These are phyloP conservation scores for Limnephilus auricula DNA, from an alignment of 2,888 invertebrate species.

Conservation along the genomic window DNA sequence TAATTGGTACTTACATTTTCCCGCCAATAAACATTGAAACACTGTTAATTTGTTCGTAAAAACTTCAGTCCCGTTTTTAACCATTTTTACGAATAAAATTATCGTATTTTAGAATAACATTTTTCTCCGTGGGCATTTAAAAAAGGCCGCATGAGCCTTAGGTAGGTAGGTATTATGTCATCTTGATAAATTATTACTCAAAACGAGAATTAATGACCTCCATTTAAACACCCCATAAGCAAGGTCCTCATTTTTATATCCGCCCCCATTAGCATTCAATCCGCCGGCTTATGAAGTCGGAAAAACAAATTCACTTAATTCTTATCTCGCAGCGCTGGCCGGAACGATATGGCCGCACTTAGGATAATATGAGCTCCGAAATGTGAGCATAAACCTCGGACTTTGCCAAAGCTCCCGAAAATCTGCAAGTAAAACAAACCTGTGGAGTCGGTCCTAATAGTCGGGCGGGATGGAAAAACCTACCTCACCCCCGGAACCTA, in stretches of 20 bases:
- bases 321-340: slow-evolving; percentile 17
- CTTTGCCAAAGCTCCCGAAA: slow-evolving; percentile 52
- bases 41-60: too few species aligned
- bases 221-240: background rate
- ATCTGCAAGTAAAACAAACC: slow-evolving; percentile 64
- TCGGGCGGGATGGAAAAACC: background rate
- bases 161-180: background rate
- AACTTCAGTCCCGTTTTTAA: too few species aligned
- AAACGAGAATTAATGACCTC: background rate
- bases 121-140: background rate
- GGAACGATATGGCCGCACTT: background rate
- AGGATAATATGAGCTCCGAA: slow-evolving; percentile 31
- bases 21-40: too few species aligned
- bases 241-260: slow-evolving; percentile 10
- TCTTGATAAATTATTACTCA: background rate
- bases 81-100: too few species aligned
- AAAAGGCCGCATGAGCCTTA: background rate
- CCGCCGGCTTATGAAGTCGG: slow-evolving; percentile 11
- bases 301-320: slow-evolving; percentile 42
- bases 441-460: slow-evolving; percentile 50
- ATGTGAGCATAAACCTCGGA: slow-evolving; percentile 53
- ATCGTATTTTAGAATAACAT: too few species aligned
- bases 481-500: background rate
- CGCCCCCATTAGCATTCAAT: background rate
- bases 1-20: too few species aligned